A percentile compares a stretch with the other conserved stretches of the same genome.
Conservation (phyloP, 1,140 invertebrate species). For the Drosophila nigromelanica region DNA sequence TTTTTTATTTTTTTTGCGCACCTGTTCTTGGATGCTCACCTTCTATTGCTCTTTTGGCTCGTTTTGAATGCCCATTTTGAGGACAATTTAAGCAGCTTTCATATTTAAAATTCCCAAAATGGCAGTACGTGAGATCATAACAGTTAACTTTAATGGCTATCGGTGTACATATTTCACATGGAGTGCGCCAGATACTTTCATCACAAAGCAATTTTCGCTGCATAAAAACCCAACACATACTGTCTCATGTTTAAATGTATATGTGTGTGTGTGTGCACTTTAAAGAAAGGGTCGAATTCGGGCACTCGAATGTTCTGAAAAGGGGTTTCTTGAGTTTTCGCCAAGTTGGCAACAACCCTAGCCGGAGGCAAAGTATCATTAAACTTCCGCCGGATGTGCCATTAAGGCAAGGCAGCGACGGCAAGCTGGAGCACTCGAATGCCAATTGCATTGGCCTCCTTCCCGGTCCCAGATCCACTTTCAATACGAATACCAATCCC, state of each 20-base stretch:
- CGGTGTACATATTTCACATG: constrained; percentile 54
- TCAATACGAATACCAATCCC: constrained; percentile 30
- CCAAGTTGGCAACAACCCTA: constrained; percentile 48
- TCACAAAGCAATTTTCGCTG: constrained; percentile 59
- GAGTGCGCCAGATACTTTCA: constrained; percentile 65
- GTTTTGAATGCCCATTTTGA: constrained; percentile 64
- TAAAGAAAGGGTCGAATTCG: constrained; percentile 54
- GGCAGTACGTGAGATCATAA: constrained; percentile 79
- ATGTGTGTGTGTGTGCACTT: constrained; percentile 40
- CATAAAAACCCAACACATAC: constrained; percentile 41
- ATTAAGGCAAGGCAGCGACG: constrained; percentile 51
- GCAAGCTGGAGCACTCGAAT: constrained; percentile 3
- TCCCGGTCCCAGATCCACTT: constrained; percentile 3
- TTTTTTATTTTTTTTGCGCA: constrained; percentile 1
- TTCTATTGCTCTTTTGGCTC: constrained; percentile 28
- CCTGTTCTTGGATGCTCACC: constrained; percentile 25
- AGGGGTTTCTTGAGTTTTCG: constrained; percentile 44
- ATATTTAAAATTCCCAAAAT: constrained; percentile 83
- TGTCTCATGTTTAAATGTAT: constrained; percentile 15
- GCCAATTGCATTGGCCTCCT: constrained; percentile 8
- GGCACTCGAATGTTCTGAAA: constrained; percentile 13
- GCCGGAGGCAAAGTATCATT: constrained; percentile 49
- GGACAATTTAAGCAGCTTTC: constrained; percentile 78
- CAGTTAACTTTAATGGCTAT: constrained; percentile 76
- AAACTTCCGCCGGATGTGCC: constrained; percentile 78